phyloP scores from a whole-genome alignment of 2,113 vertebrate genomes.

The Manacus vitellinus region DNA sequence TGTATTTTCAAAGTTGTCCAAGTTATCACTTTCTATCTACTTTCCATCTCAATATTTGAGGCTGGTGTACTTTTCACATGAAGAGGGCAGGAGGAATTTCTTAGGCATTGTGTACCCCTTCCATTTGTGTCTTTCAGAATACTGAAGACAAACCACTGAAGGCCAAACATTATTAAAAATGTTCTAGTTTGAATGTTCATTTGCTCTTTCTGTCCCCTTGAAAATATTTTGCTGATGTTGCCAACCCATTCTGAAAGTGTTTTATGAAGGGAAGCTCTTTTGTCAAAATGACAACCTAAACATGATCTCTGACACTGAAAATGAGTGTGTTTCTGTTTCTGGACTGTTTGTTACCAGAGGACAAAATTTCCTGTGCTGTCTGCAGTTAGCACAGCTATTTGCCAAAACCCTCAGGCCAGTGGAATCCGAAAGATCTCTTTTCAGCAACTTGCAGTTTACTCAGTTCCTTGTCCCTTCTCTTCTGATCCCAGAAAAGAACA shows the following conservation, averaged over 20 bases:
- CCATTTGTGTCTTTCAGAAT: not conserved
- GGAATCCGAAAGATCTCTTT: not conserved
- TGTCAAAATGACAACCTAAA: constrained; percentile 8
- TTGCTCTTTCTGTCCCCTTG: not conserved
- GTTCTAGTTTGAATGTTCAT: not conserved
- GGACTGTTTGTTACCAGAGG: not conserved
- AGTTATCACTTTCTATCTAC: not conserved
- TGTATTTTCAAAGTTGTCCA: not conserved
- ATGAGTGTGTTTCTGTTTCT: not conserved
- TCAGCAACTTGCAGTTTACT: not conserved
- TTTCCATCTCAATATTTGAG: not conserved
- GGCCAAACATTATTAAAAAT: not conserved
- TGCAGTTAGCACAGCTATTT: not conserved
- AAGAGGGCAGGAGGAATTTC: not conserved
- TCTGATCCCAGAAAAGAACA: not conserved
- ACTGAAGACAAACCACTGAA: not conserved
- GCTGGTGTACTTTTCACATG: not conserved
- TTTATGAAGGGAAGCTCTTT: not conserved
- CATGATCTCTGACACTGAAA: not conserved
- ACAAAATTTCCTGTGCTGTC: not conserved
- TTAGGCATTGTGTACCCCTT: not conserved
- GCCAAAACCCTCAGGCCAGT: not conserved
- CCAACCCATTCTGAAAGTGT: not conserved
- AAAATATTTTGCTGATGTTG: not conserved
- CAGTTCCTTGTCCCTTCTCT: not conserved